Evolutionary conservation across 1,140 invertebrate species (phyloP), one percentile per base, ranked within the genome.

Genomic region (Orussus abietinus): DNA sequence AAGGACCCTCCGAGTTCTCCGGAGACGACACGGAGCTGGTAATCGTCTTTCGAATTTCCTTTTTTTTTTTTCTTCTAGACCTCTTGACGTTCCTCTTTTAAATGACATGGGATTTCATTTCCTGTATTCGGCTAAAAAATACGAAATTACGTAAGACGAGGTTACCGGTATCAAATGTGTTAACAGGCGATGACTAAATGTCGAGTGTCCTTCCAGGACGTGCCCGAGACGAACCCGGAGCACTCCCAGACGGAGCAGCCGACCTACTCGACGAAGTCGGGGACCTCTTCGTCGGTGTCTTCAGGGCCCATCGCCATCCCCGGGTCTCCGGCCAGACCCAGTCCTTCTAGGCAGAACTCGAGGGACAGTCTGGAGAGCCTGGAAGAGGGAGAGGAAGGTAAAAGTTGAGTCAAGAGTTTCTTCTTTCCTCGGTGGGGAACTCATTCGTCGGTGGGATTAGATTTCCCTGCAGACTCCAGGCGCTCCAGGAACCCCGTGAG

Each of bases 401-500:
- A 35, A 29, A n/a, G n/a, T n/a, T n/a, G n/a, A n/a, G n/a, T n/a
- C n/a, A n/a, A n/a, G n/a, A n/a, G n/a, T n/a, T n/a, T n/a, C n/a
- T n/a, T n/a, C n/a, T n/a, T n/a, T n/a, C n/a, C n/a, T n/a, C n/a
- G n/a, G n/a, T n/a, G n/a, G n/a, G n/a, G n/a, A n/a, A n/a, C n/a
- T n/a, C n/a, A n/a, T n/a, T n/a, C n/a, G n/a, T n/a, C n/a, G n/a
- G n/a, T n/a, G n/a, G n/a, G n/a, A n/a, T n/a, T n/a, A n/a, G n/a
- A n/a, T n/a, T n/a, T n/a, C 39, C 35, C 22, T 12, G 36, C 64
- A 74, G 75, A 75, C 15, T 66, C 66, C 4, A 72, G 66, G 28
- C 69, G 76, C 39, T 80, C 81, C 0, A 75, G 87, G 11, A 88
- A 90, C 76, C 87, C 86, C 9, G 88, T 92, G 29, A 77, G 86